Conservation (phyloP, 2,797 vertebrate genomes). For the Spea hammondii region DNA sequence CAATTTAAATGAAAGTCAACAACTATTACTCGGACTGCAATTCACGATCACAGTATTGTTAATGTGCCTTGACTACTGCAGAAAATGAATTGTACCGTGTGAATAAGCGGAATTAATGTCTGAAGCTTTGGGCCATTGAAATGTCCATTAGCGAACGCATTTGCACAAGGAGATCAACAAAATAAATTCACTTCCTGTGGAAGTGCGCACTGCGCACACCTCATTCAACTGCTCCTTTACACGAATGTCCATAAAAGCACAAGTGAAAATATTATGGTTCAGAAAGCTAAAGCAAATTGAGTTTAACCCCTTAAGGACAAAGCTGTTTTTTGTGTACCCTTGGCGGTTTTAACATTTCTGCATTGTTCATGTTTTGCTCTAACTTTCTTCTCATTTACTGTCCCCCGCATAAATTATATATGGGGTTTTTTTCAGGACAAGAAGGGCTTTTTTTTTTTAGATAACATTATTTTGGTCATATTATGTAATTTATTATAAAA, state of each 20-base stretch:
- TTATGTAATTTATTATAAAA: too few relatives aligned
- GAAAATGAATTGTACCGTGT: conserved; percentile 13
- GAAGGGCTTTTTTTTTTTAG: too few relatives aligned
- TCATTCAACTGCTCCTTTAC: not conserved
- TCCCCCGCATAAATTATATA: too few relatives aligned
- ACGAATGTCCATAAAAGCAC: not conserved
- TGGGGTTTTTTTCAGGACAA: too few relatives aligned
- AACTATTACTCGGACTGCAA: conserved; percentile 25
- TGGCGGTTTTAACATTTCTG: too few relatives aligned
- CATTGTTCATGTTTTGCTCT: too few relatives aligned
- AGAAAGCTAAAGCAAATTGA: not conserved
- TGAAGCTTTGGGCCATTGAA: conserved; percentile 15
- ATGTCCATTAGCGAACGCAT: conserved; percentile 15
- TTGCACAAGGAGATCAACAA: not conserved
- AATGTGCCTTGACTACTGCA: conserved; percentile 34
- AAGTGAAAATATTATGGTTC: not conserved
- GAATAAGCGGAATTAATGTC: conserved; percentile 29
- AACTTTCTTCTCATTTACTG: too few relatives aligned
- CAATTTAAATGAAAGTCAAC: conserved; percentile 42
- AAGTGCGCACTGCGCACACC: not conserved
- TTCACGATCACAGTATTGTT: conserved; percentile 36
- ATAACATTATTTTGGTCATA: too few relatives aligned
- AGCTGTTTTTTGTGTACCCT: too few relatives aligned
- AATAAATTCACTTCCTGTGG: not conserved
- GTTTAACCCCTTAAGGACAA: not conserved